Percentiles rank a stretch among this genome's conserved stretches.
Conservation (phyloP, 35 echinoderm and acorn worm species). For the Heliocidaris tuberculata region DNA sequence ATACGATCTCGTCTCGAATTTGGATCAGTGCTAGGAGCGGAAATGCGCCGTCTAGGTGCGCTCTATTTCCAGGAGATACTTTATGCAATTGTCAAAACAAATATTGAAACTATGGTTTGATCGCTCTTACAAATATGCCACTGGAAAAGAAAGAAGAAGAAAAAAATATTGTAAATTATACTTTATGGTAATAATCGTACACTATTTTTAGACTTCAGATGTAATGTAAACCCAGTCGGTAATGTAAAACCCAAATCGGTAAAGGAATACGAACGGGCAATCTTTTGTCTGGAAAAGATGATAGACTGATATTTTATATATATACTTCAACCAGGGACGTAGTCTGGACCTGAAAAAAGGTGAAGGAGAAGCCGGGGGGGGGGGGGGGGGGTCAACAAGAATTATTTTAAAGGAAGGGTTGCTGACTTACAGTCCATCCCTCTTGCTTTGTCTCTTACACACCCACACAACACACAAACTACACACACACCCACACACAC, state of each 20-base stretch:
- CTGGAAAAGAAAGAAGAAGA: not conserved
- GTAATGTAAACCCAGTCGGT: not conserved
- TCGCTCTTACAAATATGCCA: not conserved
- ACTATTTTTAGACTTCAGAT: not conserved
- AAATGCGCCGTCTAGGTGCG: not conserved
- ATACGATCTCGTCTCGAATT: slow-evolving; percentile 2
- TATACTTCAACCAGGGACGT: not conserved
- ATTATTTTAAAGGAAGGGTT: not conserved
- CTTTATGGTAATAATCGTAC: not conserved
- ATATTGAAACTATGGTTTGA: not conserved
- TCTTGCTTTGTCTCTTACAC: too few relatives aligned
- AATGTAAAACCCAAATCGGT: not conserved
- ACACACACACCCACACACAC: too few relatives aligned
- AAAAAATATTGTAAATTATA: not conserved
- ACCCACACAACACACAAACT: too few relatives aligned
- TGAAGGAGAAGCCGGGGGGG: too few relatives aligned
- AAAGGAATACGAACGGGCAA: not conserved
- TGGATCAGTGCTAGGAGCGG: not conserved
- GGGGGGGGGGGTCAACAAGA: not conserved
- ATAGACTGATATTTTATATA: not conserved
- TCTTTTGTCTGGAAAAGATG: not conserved
- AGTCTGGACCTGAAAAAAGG: not conserved
- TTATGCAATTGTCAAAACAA: slow-evolving; percentile 18
- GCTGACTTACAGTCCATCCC: not conserved
- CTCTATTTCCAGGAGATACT: slow-evolving; percentile 3